Conservation (phyloP, 2,113 vertebrate genomes). For the Aphyosemion australe region DNA sequence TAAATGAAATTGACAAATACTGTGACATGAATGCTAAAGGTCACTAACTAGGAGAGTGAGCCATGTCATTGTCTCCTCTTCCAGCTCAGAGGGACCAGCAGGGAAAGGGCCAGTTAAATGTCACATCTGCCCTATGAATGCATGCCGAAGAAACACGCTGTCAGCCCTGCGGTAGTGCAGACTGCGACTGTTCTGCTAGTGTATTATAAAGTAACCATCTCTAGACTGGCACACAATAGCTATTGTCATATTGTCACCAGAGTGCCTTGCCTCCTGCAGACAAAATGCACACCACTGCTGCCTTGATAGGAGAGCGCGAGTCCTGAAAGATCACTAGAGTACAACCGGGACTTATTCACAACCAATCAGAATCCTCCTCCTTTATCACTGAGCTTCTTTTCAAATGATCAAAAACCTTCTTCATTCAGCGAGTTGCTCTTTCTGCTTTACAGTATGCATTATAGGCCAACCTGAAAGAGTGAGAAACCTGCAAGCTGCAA, state of each 20-base stretch:
- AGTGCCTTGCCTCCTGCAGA: constrained; percentile 35
- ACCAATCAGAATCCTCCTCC: not conserved
- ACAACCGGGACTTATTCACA: constrained; percentile 20
- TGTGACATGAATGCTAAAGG: constrained; percentile 64
- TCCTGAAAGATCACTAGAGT: constrained; percentile 38
- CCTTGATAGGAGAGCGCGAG: constrained; percentile 24
- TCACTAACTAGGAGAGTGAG: constrained; percentile 45
- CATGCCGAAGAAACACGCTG: constrained; percentile 24
- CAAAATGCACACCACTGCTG: constrained; percentile 31
- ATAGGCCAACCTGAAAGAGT: constrained; percentile 1
- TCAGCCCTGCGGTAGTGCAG: constrained; percentile 46
- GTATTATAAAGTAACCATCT: constrained; percentile 49
- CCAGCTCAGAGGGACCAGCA: constrained; percentile 58
- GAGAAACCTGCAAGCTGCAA: not conserved
- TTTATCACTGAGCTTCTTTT: constrained; percentile 17
- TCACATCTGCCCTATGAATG: constrained; percentile 49
- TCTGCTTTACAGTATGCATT: constrained; percentile 25
- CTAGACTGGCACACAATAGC: constrained; percentile 52
- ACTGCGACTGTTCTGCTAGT: constrained; percentile 41
- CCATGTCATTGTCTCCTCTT: constrained; percentile 43
- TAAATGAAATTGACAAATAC: constrained; percentile 63
- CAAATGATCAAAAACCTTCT: constrained; percentile 24
- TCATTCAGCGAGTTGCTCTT: constrained; percentile 13
- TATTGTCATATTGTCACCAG: constrained; percentile 48
- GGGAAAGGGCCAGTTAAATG: constrained; percentile 67